Evolutionary conservation across 2,888 invertebrate genomes (phyloP).

Genomic region (Piscicola geometra): DNA sequence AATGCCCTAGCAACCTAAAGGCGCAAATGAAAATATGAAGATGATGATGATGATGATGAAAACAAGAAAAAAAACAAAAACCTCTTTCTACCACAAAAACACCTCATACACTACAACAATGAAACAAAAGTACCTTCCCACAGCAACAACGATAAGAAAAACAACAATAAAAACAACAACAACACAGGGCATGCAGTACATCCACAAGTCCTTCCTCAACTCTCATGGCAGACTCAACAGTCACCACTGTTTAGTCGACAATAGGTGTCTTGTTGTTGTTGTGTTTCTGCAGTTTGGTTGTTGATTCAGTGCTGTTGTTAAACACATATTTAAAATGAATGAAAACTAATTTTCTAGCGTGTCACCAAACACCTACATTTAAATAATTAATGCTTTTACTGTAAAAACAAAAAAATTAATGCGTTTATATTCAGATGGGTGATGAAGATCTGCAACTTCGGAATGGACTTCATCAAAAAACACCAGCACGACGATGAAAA

Average conservation of each 20-base stretch:
- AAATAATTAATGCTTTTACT: too few species aligned
- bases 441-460: constrained; percentile 20
- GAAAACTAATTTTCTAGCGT: too few species aligned
- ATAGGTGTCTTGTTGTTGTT: constrained; percentile 16
- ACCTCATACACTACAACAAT: neutral
- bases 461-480: constrained; percentile 5
- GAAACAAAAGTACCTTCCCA: neutral
- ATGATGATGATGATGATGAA: too few species aligned
- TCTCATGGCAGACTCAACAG: constrained; percentile 23
- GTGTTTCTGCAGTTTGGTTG: neutral
- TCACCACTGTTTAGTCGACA: constrained; percentile 14
- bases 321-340: too few species aligned
- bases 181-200: constrained; percentile 20
- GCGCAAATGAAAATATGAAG: too few species aligned
- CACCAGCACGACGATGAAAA: neutral
- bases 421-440: constrained; percentile 25
- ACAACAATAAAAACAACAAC: neutral
- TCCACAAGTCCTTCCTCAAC: constrained; percentile 27
- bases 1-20: too few species aligned
- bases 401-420: too few species aligned
- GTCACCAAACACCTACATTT: too few species aligned
- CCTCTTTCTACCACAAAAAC: neutral
- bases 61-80: neutral
- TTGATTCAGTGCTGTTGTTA: too few species aligned
- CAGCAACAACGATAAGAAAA: neutral